Percentiles rank a stretch among this genome's conserved stretches.
Evolutionary conservation across 2,113 vertebrate species (phyloP).

Genomic region (Aptenodytes patagonicus): DNA sequence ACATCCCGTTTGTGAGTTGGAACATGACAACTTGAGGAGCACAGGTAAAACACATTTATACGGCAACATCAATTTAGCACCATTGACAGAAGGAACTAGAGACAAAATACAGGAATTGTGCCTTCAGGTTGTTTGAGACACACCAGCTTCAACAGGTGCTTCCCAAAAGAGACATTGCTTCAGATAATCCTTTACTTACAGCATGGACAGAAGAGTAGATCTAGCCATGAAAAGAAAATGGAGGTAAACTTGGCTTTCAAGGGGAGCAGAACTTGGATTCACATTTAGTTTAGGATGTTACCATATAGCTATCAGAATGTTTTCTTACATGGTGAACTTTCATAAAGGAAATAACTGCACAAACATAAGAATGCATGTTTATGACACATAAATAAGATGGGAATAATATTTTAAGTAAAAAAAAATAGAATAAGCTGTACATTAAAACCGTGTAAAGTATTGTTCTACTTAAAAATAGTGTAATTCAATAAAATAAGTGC

Average conservation of each 20-base stretch:
- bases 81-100: not conserved
- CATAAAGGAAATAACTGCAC: not conserved
- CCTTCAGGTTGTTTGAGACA: not conserved
- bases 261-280: not conserved
- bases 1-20: rapidly evolving
- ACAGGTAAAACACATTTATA: not conserved
- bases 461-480: not conserved
- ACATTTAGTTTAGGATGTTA: not conserved
- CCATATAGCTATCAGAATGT: not conserved
- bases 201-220: not conserved
- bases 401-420: not conserved
- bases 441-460: not conserved
- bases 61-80: not conserved
- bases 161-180: not conserved
- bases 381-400: not conserved
- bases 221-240: not conserved
- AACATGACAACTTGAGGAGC: not conserved
- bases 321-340: not conserved
- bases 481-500: not conserved
- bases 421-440: not conserved
- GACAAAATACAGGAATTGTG: not conserved
- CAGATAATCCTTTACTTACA: not conserved
- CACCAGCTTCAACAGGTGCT: not conserved
- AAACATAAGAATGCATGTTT: not conserved
- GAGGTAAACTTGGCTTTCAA: not conserved